Evolutionary conservation across 2,888 invertebrate species (phyloP), one percentile per base, ranked within the genome.

Genomic region (Apamea anceps): DNA sequence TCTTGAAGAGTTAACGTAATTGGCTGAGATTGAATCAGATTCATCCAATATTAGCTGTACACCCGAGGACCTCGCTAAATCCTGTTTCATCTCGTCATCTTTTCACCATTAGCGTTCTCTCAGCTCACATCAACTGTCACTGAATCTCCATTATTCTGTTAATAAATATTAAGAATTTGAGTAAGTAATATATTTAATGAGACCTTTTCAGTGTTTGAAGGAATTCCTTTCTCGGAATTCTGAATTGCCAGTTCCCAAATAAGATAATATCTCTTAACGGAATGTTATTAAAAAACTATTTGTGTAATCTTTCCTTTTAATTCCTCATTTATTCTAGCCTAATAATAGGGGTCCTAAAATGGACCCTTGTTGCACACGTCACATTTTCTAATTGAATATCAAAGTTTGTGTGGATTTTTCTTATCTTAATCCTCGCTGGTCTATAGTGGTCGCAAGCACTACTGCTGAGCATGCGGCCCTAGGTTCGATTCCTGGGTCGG

Each of bases 11-110:
- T 73, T 72, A 63, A 65, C 57, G 65, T 81, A 77, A 85, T 77
- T 77, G 74, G 71, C n/a, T 15, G 18, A 77, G 28, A 84, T 85
- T 77, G 28, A 74, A 80, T 77, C 76, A 45, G 74, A 45, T 77
- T 74, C 42, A 37, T 76, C 28, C 67, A 77, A 82, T 82, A 75
- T 72, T 66, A 37, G 8, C 63, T 57, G 51, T 75, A 72, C 37
- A 62, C 67, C 21, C 21, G 10, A 70, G 32, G 1, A 66, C 10
- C 42, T 65, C 10, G 21, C 51, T 18, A 60, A 68, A 75, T 65
- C 15, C 65, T 25, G 21, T 71, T 77, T 68, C 72, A 79, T 72
- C 32, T 32, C 13, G 57, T 37, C 74, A 60, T 45, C 45, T 77
- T 75, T 85, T 63, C 32, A 48, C 45, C 51, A 51, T 77, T 72